Base-by-base conservation (phyloP, 2,888 invertebrate species). In the Agrotis exclamationis region DNA sequence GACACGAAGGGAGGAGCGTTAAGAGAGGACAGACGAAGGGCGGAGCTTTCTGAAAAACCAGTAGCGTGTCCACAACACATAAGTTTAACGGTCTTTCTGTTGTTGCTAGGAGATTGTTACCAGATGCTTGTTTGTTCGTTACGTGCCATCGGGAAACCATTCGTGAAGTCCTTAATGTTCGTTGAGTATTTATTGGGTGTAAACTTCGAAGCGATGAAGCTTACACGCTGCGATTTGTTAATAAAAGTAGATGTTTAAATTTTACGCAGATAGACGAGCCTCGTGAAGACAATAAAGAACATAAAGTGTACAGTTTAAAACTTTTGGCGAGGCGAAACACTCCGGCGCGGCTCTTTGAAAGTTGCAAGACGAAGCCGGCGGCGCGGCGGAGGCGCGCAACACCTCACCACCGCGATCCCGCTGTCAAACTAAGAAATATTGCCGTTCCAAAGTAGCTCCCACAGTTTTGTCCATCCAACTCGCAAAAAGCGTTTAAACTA, bases 371-470 rank as follows among this genome's bases (percentile, higher is more conserved):
- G 90, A 86, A 90, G 91, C 90, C 89, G 91, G 89, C 88, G 90
- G 88, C 79, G 85, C 80, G 83, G 84, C 83, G 82, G 79, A 80
- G 81, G 77, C 80, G 83, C 84, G 86, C 87, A 69, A 85, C 88
- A 85, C 86, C 80, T 85, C 87, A 83, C 87, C 87, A 85, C 86
- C 81, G 84, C 90, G 90, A 91, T 92, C 90, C 88, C 87, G 87
- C 91, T 93, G 93, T 94, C 94, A 94, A 94, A 94, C 90, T 90
- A 92, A 94, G 94, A 95, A 94, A 95, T 94, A 95, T 95, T 90
- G 92, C 91, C 86, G 86, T 85, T 86, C 82, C 81, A 82, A 88
- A 88, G 84, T 86, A 87, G 80, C 83, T 85, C 83, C 74, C 77
- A 75, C 85, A 89, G 87, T 88, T 89, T 86, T 83, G 87, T 87